Percentiles rank a stretch among this genome's conserved stretches.
Evolutionary conservation across 2,888 invertebrate species (phyloP).

Genomic region (Diaphora mendica): DNA sequence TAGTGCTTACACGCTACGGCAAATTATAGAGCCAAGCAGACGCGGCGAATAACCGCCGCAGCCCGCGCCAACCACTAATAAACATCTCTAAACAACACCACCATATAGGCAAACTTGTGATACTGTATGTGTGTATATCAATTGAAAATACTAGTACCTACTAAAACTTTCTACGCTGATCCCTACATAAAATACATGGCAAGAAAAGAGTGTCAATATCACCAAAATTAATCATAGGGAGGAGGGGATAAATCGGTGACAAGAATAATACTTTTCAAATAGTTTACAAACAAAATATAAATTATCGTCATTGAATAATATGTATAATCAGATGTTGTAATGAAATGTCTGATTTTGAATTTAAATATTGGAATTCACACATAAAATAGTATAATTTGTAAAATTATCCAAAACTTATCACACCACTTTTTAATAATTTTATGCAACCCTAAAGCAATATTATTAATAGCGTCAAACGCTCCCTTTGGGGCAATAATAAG

Average conservation of each 20-base stretch:
- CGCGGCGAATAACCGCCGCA: slow-evolving; percentile 72
- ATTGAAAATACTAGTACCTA: slow-evolving; percentile 83
- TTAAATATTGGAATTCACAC: slow-evolving; percentile 83
- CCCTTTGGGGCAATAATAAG: slow-evolving; percentile 84
- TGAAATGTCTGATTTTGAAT: slow-evolving; percentile 73
- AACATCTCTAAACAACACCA: slow-evolving; percentile 82
- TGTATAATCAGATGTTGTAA: slow-evolving; percentile 54
- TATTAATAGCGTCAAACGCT: slow-evolving; percentile 85
- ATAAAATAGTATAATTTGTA: slow-evolving; percentile 86
- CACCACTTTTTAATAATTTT: slow-evolving; percentile 84
- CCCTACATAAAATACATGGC: slow-evolving; percentile 84
- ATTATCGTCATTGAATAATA: slow-evolving; percentile 66
- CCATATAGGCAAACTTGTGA: slow-evolving; percentile 81
- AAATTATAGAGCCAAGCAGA: slow-evolving; percentile 80
- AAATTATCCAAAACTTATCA: slow-evolving; percentile 87
- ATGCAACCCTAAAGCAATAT: slow-evolving; percentile 86
- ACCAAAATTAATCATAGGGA: slow-evolving; percentile 67
- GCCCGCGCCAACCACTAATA: slow-evolving; percentile 73
- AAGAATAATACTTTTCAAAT: slow-evolving; percentile 71
- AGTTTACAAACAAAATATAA: slow-evolving; percentile 49
- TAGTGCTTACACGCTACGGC: slow-evolving; percentile 83
- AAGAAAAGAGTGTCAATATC: slow-evolving; percentile 82
- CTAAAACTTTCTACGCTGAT: slow-evolving; percentile 80
- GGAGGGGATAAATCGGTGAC: slow-evolving; percentile 59
- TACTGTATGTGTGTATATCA: slow-evolving; percentile 81